Evolutionary conservation across 2,797 vertebrate genomes (phyloP), one percentile per base, ranked within the genome.

Genomic region (Arremon aurantiirostris): DNA sequence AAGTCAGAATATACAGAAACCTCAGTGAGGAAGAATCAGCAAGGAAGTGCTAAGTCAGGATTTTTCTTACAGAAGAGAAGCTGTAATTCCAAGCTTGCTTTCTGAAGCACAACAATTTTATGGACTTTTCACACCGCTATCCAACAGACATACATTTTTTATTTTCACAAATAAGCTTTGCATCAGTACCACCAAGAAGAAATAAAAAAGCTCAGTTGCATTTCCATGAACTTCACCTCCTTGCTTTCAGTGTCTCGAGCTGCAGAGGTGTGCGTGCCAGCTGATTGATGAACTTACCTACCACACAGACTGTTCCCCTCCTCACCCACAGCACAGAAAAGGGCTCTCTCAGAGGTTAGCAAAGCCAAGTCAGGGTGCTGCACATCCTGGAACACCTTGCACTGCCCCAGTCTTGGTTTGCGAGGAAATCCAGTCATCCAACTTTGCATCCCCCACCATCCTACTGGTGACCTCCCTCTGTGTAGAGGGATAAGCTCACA

Each of bases 221-320:
- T 41, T 52, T 86, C 46, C 14, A 32, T 15, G 11, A 61, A 61
- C 44, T 50, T 60, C 47, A 76, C 8, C 34, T 64, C 35, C 65
- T 61, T 20, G 14, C 42, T 75, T 78, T 41, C 65, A 59, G 27
- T 4, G 13, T 17, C 39, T 69, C 0, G 0, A 61, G 47, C 15
- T 14, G 0, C 2, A 65, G 42, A 75, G 9, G 7, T 4, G 8
- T 32, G 17, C 0, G 0, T 14, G 4, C 55, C 53, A 68, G 32
- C 30, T 11, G 15, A 53, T 19, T 27, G 17, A 73, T 15, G 22
- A 86, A 44, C 26, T 8, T 5, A 2, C 6, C 35, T 35, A 37
- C 21, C 46, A 34, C 28, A 23, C 5, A 13, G 4, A 12, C 24
- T 66, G 39, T 0, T 71, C 27, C 46, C 39, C 44, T 56, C 46